These are phyloP conservation scores for Yponomeuta evonymella DNA, from an alignment of 2,888 invertebrate genomes.

Conservation along the genomic window DNA sequence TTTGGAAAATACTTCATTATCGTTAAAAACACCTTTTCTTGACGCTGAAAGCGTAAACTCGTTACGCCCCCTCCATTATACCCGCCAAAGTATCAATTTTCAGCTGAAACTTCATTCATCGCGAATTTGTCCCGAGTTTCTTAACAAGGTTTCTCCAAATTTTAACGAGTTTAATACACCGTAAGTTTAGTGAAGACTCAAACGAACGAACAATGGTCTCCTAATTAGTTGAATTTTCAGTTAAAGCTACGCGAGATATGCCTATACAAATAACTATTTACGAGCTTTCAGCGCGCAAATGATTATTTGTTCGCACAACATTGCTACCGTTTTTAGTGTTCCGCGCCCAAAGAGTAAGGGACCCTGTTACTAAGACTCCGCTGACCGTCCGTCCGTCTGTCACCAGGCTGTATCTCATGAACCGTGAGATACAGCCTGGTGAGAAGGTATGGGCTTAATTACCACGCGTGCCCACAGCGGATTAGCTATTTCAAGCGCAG, in stretches of 20 bases:
- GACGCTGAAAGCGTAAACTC: not conserved
- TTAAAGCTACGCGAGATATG: not conserved
- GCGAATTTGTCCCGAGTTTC: not conserved
- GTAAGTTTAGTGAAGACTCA: not conserved
- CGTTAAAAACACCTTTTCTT: not conserved
- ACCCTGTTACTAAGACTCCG: too few species aligned
- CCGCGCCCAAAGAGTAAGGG: too few species aligned
- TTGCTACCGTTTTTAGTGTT: too few species aligned
- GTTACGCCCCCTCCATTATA: not conserved
- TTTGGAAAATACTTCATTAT: too few species aligned
- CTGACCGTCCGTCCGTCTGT: too few species aligned
- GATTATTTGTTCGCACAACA: too few species aligned
- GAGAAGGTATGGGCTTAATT: too few species aligned
- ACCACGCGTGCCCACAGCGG: too few species aligned
- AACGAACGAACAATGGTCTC: not conserved
- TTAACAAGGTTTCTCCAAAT: not conserved
- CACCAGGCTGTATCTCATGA: too few species aligned
- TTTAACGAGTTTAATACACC: not conserved
- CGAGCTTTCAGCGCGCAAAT: not conserved
- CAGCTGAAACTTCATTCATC: conserved; percentile 3
- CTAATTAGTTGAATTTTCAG: not conserved
- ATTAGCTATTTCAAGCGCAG: too few species aligned
- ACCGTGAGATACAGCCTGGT: too few species aligned
- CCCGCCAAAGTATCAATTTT: conserved; percentile 5
- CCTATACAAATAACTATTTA: not conserved